Conservation (phyloP, 2,888 invertebrate species). For the Dicyrtomina minuta region DNA sequence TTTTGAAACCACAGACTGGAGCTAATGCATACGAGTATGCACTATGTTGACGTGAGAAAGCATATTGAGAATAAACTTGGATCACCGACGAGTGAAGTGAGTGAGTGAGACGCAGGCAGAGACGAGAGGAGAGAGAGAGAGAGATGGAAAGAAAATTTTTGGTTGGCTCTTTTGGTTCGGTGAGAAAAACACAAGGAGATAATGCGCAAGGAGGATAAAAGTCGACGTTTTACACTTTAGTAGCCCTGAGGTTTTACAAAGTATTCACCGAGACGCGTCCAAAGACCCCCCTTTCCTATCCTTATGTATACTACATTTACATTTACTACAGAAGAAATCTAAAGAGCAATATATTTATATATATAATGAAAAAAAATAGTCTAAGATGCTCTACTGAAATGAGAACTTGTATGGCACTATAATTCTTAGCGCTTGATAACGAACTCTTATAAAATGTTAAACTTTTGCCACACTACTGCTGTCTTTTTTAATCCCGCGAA, state of each 20-base stretch:
- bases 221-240: conserved; percentile 12
- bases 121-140: conserved; percentile 5
- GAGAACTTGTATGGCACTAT: conserved; percentile 16
- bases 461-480: no score
- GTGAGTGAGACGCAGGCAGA: conserved; percentile 1
- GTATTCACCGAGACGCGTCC: conserved; percentile 23
- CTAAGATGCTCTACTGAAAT: no score
- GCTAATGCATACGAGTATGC: conserved; percentile 12
- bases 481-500: no score
- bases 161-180: no score
- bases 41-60: conserved; percentile 22
- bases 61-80: conserved; percentile 29
- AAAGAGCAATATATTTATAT: no score
- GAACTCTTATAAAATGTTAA: conserved; percentile 24
- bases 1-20: conserved; percentile 21
- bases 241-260: conserved; percentile 23
- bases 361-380: no score
- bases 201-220: conserved; percentile 20
- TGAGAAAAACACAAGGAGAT: conserved; percentile 23
- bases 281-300: conserved; percentile 19
- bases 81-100: neutral
- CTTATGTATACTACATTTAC: conserved; percentile 3
- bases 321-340: neutral
- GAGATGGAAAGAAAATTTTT: no score
- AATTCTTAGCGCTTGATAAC: conserved; percentile 21